Evolutionary conservation across 2,113 vertebrate genomes (phyloP), one percentile per base, ranked within the genome.

Genomic region (Xenotilapia longispinis): DNA sequence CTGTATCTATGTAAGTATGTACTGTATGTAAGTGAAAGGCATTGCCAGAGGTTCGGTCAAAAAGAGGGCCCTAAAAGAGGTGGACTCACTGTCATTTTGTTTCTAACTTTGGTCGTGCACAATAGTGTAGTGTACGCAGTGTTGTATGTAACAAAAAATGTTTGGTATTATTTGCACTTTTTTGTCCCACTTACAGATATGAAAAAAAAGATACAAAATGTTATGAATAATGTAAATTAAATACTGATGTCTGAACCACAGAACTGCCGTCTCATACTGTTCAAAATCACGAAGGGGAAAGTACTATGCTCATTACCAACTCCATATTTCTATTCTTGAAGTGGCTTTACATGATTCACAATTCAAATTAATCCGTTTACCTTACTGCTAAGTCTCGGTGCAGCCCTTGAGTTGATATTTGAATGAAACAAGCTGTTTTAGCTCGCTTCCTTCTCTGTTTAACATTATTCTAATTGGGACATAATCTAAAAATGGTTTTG

Each of bases 141-240:
- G 96, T 97, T 96, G 94, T 85, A 92, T 94, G 96, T 96, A 92
- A 95, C 87, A 91, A 93, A 87, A 87, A 94, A 93, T 51, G 92
- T 96, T 96, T 96, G 94, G 95, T 95, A 95, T 96, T 94, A 96
- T 93, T 96, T 96, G 95, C 95, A 95, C 96, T 96, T 96, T 95
- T 95, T 95, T 95, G 92, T 93, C 94, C 87, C 92, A 94, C 89
- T 94, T 94, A 94, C 83, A 92, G 83, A 82, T 91, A 92, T 87
- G 86, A 88, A 89, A 89, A 91, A 90, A 93, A 93, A 93, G 89
- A 96, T 84, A 89, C 82, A 94, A 91, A 94, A 95, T 95, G 95
- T 95, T 93, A 94, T 94, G 93, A 95, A 95, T 93, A 93, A 94
- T 95, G 95, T 96, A 95, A 95, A 96, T 96, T 95, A 97, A 97